Conservation (phyloP, 1,140 invertebrate genomes). For the Halyomorpha halys region DNA sequence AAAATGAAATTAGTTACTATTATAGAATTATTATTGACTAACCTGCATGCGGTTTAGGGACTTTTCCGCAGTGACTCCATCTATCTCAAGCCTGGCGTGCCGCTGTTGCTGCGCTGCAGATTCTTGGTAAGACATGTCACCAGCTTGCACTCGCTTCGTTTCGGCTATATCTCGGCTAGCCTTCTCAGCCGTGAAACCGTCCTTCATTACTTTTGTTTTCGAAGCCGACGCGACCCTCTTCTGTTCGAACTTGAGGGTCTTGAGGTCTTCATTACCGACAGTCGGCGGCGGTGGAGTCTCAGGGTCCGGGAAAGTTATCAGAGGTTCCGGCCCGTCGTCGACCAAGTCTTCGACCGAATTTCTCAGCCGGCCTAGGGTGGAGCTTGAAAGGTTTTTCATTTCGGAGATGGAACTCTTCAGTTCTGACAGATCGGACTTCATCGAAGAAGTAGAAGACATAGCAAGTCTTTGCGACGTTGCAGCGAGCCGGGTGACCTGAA, state of each 20-base stretch:
- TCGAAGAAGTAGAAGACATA: constrained; percentile 44
- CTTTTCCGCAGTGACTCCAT: constrained; percentile 66
- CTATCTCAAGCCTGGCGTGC: constrained; percentile 54
- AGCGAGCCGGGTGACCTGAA: constrained; percentile 30
- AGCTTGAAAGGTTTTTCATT: constrained; percentile 49
- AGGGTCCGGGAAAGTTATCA: constrained; percentile 58
- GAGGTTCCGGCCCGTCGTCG: constrained; percentile 44
- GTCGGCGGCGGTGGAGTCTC: constrained; percentile 48
- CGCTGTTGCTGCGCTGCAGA: constrained; percentile 48
- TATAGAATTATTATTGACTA: constrained; percentile 25
- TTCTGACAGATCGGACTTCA: constrained; percentile 63
- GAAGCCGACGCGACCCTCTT: constrained; percentile 65
- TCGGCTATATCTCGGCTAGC: constrained; percentile 62
- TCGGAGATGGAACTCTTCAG: constrained; percentile 65
- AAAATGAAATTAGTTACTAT: no score
- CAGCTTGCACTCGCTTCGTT: constrained; percentile 64
- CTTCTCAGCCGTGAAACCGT: constrained; percentile 68
- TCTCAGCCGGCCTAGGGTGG: constrained; percentile 42
- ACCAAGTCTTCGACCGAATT: constrained; percentile 56
- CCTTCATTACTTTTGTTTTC: constrained; percentile 43
- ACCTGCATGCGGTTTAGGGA: constrained; percentile 60
- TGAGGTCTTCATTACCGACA: constrained; percentile 32
- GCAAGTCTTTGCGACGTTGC: constrained; percentile 44
- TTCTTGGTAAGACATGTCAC: constrained; percentile 69
- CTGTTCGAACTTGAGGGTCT: constrained; percentile 68